Evolutionary conservation across 2,797 vertebrate species (phyloP), one percentile per base, ranked within the genome.

Genomic region (Acropternis orthonyx): DNA sequence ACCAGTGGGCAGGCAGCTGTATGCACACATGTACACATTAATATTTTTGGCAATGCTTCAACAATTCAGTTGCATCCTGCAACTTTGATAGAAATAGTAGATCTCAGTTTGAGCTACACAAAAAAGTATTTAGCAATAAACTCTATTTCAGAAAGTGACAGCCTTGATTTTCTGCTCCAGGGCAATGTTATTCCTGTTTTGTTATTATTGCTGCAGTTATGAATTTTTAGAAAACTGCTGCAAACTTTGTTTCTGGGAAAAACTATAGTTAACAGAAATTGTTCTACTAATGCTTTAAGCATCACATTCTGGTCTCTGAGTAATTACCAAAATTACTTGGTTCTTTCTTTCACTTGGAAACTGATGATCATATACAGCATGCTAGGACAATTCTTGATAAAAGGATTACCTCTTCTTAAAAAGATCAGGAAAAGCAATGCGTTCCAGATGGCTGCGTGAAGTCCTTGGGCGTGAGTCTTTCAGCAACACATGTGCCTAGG

Each of bases 401-500:
- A 89, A 67, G 46, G 21, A 56, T 52, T 89, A 27, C 7, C 8
- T 87, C 12, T 55, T 85, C 41, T 46, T 37, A 67, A 79, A 85
- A 76, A 61, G 28, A 56, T 44, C 15, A 83, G 61, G 34, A 66
- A 76, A 84, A 82, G 2, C 10, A 82, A 43, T 2, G 1, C 4
- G 26, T 89, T 92, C 34, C 56, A 90, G 69, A 68, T 80, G 83
- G 49, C 20, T 86, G 23, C 17, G 68, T 36, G 22, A 74, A 37
- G 11, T 59, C 37, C 28, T 59, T 54, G 55, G 27, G 6, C 62
- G 32, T 28, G 56, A 54, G 65, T 49, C 65, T 58, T 65, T 69
- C 56, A 71, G n/a, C 24, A 72, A 24, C 0, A 2, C 12, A 41
- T 55, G 20, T 0, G 0, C 27, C 34, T 49, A 32, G 5, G 10